These are phyloP conservation scores for Seira ritae DNA, from an alignment of 2,888 invertebrate genomes.

Conservation along the genomic window DNA sequence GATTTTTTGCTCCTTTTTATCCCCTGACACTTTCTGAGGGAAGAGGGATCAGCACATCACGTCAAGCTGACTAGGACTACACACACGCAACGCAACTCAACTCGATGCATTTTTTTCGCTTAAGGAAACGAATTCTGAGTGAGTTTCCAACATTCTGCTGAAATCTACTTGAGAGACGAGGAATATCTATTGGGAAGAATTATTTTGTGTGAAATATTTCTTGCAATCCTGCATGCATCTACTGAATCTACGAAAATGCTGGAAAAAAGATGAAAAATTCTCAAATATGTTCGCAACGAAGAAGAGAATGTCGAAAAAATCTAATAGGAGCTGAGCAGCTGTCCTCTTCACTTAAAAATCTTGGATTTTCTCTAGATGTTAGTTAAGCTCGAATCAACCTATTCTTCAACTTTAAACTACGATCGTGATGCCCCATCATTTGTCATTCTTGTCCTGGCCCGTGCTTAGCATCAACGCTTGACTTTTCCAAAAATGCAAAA, in stretches of 20 bases:
- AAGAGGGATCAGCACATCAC: conserved; percentile 22
- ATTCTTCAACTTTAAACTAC: conserved; percentile 59
- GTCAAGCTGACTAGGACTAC: too few relatives aligned
- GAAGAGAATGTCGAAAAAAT: conserved; percentile 37
- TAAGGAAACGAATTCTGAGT: neutral
- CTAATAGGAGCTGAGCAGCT: conserved; percentile 56
- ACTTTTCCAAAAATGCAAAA: neutral
- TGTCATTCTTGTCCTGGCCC: conserved; percentile 50
- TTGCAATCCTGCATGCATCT: too few relatives aligned
- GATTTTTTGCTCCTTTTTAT: conserved; percentile 32
- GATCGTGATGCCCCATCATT: conserved; percentile 60
- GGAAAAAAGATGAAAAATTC: too few relatives aligned
- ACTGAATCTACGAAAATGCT: too few relatives aligned
- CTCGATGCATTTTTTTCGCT: neutral
- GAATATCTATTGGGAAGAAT: too few relatives aligned
- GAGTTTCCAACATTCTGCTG: neutral
- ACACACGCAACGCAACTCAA: too few relatives aligned
- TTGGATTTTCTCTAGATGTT: conserved; percentile 62
- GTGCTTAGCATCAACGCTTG: neutral
- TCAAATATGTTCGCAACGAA: too few relatives aligned
- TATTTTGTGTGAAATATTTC: too few relatives aligned
- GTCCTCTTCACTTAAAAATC: conserved; percentile 66
- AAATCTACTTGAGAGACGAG: too few relatives aligned
- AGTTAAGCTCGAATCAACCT: conserved; percentile 63
- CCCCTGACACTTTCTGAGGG: conserved; percentile 25